A percentile compares a stretch with the other conserved stretches of the same genome.
phyloP scores from a whole-genome alignment of 2,797 vertebrate species.

The Amniataba percoides region DNA sequence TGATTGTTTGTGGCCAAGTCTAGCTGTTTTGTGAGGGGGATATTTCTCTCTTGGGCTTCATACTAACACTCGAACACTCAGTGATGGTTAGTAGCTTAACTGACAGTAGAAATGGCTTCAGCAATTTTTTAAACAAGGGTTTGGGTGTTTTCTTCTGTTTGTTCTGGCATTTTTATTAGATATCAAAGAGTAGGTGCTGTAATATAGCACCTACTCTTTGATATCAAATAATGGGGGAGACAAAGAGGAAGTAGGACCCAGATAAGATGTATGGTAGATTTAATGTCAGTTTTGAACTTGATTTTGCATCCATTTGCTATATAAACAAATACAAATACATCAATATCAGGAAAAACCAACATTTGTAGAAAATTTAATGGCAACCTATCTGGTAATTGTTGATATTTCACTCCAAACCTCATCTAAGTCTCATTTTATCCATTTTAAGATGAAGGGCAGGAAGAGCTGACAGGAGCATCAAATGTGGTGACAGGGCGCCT shows the following conservation, averaged over 20 bases:
- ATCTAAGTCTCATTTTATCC: constrained; percentile 14
- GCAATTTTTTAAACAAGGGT: not conserved
- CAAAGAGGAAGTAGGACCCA: not conserved
- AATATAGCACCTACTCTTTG: no score
- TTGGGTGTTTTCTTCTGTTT: not conserved
- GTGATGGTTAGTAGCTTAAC: not conserved
- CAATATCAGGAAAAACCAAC: not conserved
- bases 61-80: not conserved
- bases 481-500: not conserved
- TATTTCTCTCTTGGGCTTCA: not conserved
- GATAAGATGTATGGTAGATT: not conserved
- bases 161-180: not conserved
- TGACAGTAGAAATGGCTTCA: not conserved
- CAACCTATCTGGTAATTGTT: not conserved
- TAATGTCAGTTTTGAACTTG: not conserved
- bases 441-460: constrained; percentile 16
- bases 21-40: not conserved
- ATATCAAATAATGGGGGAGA: not conserved
- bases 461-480: not conserved
- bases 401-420: not conserved
- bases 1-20: constrained; percentile 1
- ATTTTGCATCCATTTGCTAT: not conserved
- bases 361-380: not conserved
- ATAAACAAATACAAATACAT: not conserved
- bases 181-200: not conserved